A percentile compares a stretch with the other conserved stretches of the same genome.
Evolutionary conservation across 2,797 vertebrate genomes (phyloP).

Genomic region (Lepus townsendii): DNA sequence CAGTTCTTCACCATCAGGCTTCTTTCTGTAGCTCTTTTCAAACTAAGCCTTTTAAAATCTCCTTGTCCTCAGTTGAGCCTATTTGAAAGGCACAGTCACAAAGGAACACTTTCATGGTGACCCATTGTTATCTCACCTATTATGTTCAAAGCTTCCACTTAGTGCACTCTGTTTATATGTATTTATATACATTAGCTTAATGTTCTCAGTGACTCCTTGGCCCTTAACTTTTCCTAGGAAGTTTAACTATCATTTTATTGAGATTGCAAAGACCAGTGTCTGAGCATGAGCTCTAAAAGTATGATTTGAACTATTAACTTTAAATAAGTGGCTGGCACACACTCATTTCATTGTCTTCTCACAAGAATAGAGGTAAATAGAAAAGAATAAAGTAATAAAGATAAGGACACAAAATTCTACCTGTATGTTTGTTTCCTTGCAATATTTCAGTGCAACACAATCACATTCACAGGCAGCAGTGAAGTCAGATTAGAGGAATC

Average conservation of each 20-base stretch:
- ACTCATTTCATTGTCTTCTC: background rate
- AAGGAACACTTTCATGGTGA: background rate
- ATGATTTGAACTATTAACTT: background rate
- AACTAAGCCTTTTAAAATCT: conserved; percentile 36
- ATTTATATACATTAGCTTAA: conserved; percentile 9
- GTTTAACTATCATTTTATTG: conserved; percentile 39
- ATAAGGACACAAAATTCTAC: background rate
- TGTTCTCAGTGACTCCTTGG: conserved; percentile 2
- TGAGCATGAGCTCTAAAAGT: background rate
- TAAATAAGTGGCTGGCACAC: background rate
- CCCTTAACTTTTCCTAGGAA: conserved; percentile 39
- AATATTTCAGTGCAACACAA: background rate
- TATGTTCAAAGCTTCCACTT: conserved; percentile 22
- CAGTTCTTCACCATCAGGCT: conserved; percentile 5
- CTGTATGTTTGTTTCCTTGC: background rate
- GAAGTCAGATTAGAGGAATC: background rate
- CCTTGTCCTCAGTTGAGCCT: background rate
- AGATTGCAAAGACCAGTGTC: background rate
- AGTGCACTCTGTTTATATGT: conserved; percentile 13
- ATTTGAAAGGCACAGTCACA: conserved; percentile 32
- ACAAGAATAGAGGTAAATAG: background rate
- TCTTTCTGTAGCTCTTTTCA: conserved; percentile 42
- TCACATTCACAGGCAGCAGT: background rate
- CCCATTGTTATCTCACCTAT: background rate
- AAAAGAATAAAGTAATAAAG: conserved; percentile 40